A percentile compares a stretch with the other conserved stretches of the same genome.
Evolutionary conservation across 2,888 invertebrate species (phyloP).

Genomic region (Hirudinaria manillensis): DNA sequence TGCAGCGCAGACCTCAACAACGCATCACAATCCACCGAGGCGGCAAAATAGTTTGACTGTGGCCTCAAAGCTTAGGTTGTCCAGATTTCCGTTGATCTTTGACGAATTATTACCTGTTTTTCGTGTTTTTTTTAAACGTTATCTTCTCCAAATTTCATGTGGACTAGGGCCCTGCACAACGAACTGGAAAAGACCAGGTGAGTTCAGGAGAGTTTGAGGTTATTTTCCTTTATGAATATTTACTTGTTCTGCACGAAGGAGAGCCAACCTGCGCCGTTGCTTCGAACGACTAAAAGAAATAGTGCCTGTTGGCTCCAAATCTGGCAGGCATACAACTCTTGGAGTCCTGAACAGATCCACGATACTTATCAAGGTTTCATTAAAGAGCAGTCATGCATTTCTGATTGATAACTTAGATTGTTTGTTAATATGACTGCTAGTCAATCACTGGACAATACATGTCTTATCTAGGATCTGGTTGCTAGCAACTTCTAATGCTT

Average conservation of each 20-base stretch:
- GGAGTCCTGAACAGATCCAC: constrained; percentile 87
- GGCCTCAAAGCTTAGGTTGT: too few species aligned
- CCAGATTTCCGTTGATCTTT: too few species aligned
- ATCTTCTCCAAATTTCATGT: too few species aligned
- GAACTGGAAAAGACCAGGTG: constrained; percentile 25
- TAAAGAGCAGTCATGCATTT: too few species aligned
- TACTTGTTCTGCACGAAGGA: constrained; percentile 57
- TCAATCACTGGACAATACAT: neutral
- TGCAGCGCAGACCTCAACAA: too few species aligned
- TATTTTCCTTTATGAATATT: neutral
- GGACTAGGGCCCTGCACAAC: constrained; percentile 18
- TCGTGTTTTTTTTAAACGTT: too few species aligned
- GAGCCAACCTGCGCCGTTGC: constrained; percentile 83
- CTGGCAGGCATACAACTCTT: constrained; percentile 81
- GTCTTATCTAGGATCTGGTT: neutral
- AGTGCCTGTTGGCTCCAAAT: constrained; percentile 80
- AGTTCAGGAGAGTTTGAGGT: neutral
- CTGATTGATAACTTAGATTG: constrained; percentile 36
- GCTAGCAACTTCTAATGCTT: too few species aligned
- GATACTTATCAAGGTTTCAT: constrained; percentile 76
- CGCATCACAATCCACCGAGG: too few species aligned
- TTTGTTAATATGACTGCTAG: neutral
- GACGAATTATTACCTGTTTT: too few species aligned
- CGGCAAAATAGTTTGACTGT: too few species aligned
- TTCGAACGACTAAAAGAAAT: constrained; percentile 84